A percentile compares a stretch with the other conserved stretches of the same genome.
phyloP scores from a whole-genome alignment of 2,888 invertebrate genomes.

The Zygogramma bicolorata region DNA sequence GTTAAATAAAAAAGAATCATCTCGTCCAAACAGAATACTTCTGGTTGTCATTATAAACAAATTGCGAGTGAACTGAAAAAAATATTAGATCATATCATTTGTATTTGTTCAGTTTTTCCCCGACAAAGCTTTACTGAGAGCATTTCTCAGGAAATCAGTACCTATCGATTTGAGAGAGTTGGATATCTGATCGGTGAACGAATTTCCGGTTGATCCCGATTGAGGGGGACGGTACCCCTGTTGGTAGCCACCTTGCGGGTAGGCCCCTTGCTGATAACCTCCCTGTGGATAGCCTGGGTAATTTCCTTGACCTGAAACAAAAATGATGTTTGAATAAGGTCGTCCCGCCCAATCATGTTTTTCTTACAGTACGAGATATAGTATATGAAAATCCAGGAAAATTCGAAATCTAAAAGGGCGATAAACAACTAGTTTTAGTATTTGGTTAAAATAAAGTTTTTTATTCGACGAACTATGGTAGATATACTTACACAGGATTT shows the following conservation, averaged over 20 bases:
- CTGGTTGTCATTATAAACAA: no score
- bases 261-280: slow-evolving; percentile 14
- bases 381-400: no score
- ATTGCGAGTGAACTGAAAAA: not conserved
- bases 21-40: no score
- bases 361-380: no score
- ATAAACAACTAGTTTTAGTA: no score
- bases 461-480: no score
- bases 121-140: slow-evolving; percentile 53
- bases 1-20: no score
- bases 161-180: slow-evolving; percentile 62
- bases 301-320: slow-evolving; percentile 36
- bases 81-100: not conserved
- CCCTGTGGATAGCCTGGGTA: slow-evolving; percentile 40
- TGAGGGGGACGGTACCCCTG: slow-evolving; percentile 19
- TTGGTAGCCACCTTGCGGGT: slow-evolving; percentile 50
- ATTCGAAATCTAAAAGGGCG: no score
- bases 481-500: no score
- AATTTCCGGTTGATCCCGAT: slow-evolving; percentile 48
- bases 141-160: slow-evolving; percentile 63
- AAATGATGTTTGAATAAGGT: not conserved
- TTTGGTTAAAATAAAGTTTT: no score
- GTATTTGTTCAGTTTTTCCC: slow-evolving; percentile 31
- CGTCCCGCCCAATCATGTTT: no score
- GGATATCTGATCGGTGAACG: slow-evolving; percentile 60